phyloP scores from a whole-genome alignment of 2,797 vertebrate species.

The Sciaenops ocellatus region DNA sequence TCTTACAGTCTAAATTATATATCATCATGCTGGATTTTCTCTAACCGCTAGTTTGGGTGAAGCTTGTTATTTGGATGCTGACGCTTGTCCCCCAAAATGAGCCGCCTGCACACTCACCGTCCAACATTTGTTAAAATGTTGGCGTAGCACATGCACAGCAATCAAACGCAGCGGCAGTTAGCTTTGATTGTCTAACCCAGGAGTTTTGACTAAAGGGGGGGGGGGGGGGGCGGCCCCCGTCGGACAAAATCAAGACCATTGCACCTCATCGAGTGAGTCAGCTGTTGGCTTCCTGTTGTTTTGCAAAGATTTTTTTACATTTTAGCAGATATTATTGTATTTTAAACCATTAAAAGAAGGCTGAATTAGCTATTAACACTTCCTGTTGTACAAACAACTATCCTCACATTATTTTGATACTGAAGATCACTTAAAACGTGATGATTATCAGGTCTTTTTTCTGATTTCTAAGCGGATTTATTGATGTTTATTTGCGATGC shows the following conservation, averaged over 20 bases:
- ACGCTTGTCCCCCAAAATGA: conserved; percentile 32
- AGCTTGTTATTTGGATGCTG: conserved; percentile 52
- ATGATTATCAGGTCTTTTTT: neutral
- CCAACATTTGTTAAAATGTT: conserved; percentile 39
- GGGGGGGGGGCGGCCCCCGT: too few relatives aligned
- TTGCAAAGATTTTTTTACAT: conserved; percentile 16
- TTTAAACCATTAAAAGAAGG: conserved; percentile 3
- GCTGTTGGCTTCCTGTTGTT: neutral
- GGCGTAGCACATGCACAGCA: conserved; percentile 31
- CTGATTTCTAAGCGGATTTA: neutral
- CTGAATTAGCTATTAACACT: neutral
- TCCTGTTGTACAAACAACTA: neutral
- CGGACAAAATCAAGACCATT: neutral
- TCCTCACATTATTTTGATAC: neutral
- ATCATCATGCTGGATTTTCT: conserved; percentile 53
- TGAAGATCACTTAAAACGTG: neutral
- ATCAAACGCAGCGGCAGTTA: conserved; percentile 28
- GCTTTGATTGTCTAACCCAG: conserved; percentile 15
- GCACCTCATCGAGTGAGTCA: neutral
- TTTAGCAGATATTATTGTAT: neutral
- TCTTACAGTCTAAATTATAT: conserved; percentile 40
- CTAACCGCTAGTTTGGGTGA: conserved; percentile 42
- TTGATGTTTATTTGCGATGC: neutral
- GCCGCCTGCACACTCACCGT: conserved; percentile 23
- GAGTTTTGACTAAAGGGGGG: neutral